phyloP scores from a whole-genome alignment of 2,888 invertebrate species.

The Monopis laevigella region DNA sequence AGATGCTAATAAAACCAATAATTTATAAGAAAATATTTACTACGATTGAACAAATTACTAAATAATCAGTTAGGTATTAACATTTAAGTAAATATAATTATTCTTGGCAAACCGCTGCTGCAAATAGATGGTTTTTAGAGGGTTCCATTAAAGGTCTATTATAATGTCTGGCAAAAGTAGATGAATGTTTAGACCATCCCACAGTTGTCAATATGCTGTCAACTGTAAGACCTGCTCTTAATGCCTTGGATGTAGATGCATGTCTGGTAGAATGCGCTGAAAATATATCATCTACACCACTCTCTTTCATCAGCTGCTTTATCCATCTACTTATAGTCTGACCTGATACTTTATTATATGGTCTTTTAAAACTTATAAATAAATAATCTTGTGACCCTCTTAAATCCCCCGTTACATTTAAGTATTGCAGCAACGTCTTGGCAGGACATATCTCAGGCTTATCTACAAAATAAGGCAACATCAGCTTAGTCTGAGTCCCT shows the following conservation, averaged over 20 bases:
- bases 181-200: constrained; percentile 11
- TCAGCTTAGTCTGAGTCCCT: constrained; percentile 4
- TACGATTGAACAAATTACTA: background rate
- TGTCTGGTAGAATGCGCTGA: constrained; percentile 8
- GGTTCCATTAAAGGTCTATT: background rate
- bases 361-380: constrained; percentile 8
- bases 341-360: constrained; percentile 6
- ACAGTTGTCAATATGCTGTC: constrained; percentile 7
- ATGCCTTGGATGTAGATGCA: constrained; percentile 1
- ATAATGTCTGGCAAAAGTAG: constrained; percentile 12
- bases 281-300: constrained; percentile 5
- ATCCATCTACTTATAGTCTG: constrained; percentile 14
- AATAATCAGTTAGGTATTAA: background rate
- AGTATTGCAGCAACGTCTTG: constrained; percentile 3
- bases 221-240: constrained; percentile 4
- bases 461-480: constrained; percentile 8
- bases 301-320: constrained; percentile 8
- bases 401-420: background rate
- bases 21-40: background rate
- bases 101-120: background rate
- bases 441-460: constrained; percentile 13
- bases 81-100: background rate
- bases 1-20: background rate
- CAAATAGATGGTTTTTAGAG: background rate
- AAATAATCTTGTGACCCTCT: background rate